A percentile compares a stretch with the other conserved stretches of the same genome.
Evolutionary conservation across 2,888 invertebrate genomes (phyloP).

Genomic region (Drosophila multiciliata): DNA sequence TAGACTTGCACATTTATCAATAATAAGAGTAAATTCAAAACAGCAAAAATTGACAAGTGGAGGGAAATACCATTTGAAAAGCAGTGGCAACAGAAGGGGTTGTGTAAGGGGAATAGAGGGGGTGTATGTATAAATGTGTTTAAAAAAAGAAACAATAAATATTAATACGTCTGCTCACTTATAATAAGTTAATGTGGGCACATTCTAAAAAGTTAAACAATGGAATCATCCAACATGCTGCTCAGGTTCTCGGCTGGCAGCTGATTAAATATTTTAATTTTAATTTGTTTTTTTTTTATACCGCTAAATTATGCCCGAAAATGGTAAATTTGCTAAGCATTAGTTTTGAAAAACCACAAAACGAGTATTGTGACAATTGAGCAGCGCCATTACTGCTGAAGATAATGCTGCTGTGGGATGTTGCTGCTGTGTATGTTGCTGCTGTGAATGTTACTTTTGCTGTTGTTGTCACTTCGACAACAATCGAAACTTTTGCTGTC

Average conservation of each 20-base stretch:
- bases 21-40: slow-evolving; percentile 31
- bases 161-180: slow-evolving; percentile 13
- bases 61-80: slow-evolving; percentile 11
- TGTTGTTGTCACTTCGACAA: slow-evolving; percentile 2
- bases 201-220: neutral
- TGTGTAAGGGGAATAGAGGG: neutral
- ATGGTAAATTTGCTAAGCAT: slow-evolving; percentile 27
- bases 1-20: slow-evolving; percentile 18
- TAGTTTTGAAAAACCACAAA: slow-evolving; percentile 9
- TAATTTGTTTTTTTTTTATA: slow-evolving; percentile 68
- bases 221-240: slow-evolving; percentile 28
- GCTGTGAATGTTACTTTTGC: slow-evolving; percentile 7
- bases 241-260: slow-evolving; percentile 41
- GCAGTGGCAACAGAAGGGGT: neutral
- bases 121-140: slow-evolving; percentile 12
- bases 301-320: slow-evolving; percentile 32
- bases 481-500: slow-evolving; percentile 12
- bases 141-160: slow-evolving; percentile 25
- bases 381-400: slow-evolving; percentile 27
- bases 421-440: neutral
- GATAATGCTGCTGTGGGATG: slow-evolving; percentile 18
- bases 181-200: slow-evolving; percentile 39
- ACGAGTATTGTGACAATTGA: slow-evolving; percentile 43
- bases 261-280: slow-evolving; percentile 78
- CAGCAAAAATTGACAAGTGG: slow-evolving; percentile 63